Evolutionary conservation across 2,113 vertebrate genomes (phyloP).

Genomic region (Strigops habroptila): DNA sequence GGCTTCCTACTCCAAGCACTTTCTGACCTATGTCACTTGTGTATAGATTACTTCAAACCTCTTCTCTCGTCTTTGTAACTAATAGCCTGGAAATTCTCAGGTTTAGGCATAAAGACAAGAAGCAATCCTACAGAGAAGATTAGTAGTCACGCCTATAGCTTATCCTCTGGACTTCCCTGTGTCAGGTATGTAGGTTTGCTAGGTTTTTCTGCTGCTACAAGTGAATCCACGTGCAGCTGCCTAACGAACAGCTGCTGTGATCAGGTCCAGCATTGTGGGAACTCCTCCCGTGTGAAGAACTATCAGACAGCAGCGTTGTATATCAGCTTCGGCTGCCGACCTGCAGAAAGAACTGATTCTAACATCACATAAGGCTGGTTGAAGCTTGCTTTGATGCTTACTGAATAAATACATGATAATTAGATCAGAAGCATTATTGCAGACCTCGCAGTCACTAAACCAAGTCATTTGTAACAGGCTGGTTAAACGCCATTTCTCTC

Average conservation of each 20-base stretch:
- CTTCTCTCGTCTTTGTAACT: background rate
- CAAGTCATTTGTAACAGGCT: background rate
- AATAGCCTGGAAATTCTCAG: background rate
- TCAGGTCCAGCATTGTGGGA: background rate
- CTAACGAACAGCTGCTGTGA: background rate
- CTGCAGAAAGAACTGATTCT: background rate
- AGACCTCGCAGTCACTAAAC: background rate
- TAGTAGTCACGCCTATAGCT: background rate
- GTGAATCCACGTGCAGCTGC: background rate
- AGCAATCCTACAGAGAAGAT: background rate
- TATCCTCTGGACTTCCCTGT: background rate
- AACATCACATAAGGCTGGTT: background rate
- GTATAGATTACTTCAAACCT: background rate
- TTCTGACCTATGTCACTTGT: background rate
- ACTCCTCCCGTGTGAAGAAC: background rate
- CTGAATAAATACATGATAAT: background rate
- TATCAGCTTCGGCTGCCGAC: background rate
- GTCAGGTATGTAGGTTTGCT: background rate
- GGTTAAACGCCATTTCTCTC: background rate
- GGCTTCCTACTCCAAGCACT: background rate
- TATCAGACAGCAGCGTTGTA: background rate
- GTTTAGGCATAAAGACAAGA: background rate
- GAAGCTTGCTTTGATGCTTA: background rate
- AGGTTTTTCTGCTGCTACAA: background rate
- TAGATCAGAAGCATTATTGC: background rate